A percentile compares a stretch with the other conserved stretches of the same genome.
phyloP scores from a whole-genome alignment of 1,140 invertebrate genomes.

The Papilio helenus region DNA sequence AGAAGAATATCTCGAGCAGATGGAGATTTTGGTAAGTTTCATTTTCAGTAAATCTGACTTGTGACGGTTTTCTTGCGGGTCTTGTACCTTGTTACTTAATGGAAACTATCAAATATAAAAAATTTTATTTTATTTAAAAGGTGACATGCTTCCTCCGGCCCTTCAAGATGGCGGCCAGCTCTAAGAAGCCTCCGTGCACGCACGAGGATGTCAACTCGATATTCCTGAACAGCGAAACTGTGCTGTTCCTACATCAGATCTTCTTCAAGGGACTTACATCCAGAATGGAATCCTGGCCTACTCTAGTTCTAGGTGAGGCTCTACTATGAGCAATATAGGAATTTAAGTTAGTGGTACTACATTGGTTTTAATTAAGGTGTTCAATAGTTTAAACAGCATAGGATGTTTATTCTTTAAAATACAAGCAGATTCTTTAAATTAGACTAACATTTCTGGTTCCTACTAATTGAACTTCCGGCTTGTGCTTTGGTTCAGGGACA shows the following conservation, averaged over 20 bases:
- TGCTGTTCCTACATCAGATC: conserved; percentile 97
- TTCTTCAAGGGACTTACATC: conserved; percentile 97
- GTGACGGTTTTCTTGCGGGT: neutral
- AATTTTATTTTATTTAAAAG: conserved; percentile 81
- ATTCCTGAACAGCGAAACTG: conserved; percentile 96
- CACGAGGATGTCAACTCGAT: conserved; percentile 98
- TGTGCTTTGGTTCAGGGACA: no score
- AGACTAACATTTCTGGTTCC: no score
- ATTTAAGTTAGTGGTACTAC: neutral
- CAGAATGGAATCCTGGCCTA: conserved; percentile 96
- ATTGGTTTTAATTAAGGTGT: neutral
- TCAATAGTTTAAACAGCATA: conserved; percentile 38
- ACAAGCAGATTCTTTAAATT: conserved; percentile 23
- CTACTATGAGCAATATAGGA: neutral
- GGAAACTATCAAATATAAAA: neutral
- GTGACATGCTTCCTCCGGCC: conserved; percentile 96
- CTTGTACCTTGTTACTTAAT: neutral
- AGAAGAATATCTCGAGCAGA: conserved; percentile 95
- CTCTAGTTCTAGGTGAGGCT: conserved; percentile 90
- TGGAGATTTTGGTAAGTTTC: conserved; percentile 87
- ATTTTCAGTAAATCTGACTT: neutral
- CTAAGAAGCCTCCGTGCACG: conserved; percentile 95
- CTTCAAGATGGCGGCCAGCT: conserved; percentile 97
- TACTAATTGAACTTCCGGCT: no score
- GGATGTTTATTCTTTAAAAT: no score